Conservation (phyloP, 2,888 invertebrate genomes). For the Drosophila neotestacea region DNA sequence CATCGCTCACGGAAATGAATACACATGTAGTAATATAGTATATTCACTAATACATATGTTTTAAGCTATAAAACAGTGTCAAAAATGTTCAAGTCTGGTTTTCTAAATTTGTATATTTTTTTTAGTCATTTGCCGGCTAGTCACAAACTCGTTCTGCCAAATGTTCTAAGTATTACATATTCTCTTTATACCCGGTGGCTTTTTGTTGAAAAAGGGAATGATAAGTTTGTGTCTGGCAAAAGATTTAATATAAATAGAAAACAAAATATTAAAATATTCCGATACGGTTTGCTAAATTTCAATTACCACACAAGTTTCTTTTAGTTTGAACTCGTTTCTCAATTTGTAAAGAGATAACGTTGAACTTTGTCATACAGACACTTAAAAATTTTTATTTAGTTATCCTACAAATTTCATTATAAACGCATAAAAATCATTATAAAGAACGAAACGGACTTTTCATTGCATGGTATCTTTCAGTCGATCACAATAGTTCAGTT, state of each 20-base stretch:
- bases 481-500: neutral
- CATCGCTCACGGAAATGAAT: constrained; percentile 67
- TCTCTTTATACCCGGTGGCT: neutral
- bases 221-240: neutral
- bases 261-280: neutral
- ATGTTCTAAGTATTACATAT: constrained; percentile 32
- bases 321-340: neutral
- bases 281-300: too few relatives aligned
- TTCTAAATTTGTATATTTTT: constrained; percentile 22
- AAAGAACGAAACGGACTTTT: too few relatives aligned
- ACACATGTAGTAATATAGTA: constrained; percentile 13
- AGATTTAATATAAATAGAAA: neutral
- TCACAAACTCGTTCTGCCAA: constrained; percentile 50
- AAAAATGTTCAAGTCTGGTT: constrained; percentile 64
- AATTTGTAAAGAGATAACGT: neutral
- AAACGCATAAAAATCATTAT: neutral
- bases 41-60: constrained; percentile 7
- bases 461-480: neutral
- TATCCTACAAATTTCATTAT: neutral
- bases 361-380: neutral
- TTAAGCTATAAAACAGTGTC: constrained; percentile 34
- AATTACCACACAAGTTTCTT: too few relatives aligned
- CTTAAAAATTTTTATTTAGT: neutral
- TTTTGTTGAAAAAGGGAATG: neutral
- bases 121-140: constrained; percentile 45